Conservation (phyloP, 2,113 vertebrate species). For the Menura novaehollandiae region DNA sequence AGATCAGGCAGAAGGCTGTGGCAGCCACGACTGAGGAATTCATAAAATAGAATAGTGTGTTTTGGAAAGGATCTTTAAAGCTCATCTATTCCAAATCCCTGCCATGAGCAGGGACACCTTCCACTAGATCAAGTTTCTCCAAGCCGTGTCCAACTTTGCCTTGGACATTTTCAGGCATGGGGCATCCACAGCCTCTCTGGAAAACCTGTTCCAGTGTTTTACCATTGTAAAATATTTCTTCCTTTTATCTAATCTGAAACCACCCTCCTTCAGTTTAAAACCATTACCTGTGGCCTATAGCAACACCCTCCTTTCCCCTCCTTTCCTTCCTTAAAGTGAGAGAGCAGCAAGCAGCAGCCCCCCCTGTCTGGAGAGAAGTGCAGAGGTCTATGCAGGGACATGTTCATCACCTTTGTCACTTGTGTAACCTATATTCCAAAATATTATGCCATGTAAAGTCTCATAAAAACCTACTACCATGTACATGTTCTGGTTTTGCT, state of each 20-base stretch:
- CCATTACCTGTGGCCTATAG: background rate
- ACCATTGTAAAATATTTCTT: background rate
- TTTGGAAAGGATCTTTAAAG: background rate
- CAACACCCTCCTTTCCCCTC: background rate
- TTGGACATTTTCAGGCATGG: background rate
- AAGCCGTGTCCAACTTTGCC: background rate
- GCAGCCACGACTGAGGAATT: background rate
- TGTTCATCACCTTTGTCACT: background rate
- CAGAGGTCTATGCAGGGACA: rapidly evolving
- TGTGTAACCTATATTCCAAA: background rate
- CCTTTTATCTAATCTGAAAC: background rate
- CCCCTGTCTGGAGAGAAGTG: background rate
- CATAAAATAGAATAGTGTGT: background rate
- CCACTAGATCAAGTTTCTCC: background rate
- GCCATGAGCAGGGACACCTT: background rate
- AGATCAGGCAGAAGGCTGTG: background rate
- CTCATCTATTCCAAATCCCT: background rate
- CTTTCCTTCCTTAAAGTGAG: background rate
- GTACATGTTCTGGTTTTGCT: background rate
- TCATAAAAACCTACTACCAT: background rate
- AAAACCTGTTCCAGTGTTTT: rapidly evolving
- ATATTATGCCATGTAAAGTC: rapidly evolving
- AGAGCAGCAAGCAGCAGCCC: background rate
- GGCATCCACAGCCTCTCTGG: background rate
- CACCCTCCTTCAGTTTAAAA: background rate